Base-by-base conservation (phyloP, 2,888 invertebrate genomes). In the Cryptocephalus primarius region DNA sequence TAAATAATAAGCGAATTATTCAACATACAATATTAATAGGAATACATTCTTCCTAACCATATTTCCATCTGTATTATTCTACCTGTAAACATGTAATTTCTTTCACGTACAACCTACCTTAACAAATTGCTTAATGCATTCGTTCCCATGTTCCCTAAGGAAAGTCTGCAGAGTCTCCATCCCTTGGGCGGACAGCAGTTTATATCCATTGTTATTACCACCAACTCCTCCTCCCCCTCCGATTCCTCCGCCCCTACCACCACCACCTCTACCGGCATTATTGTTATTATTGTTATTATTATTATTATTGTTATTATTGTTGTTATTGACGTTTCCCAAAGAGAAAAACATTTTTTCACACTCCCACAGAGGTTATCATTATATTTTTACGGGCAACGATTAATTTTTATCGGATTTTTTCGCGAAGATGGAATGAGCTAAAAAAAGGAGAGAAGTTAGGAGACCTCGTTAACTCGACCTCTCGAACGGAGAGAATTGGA, bases 121-220 rank as follows among this genome's bases (percentile, higher is more conserved):
- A 63, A 81, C 76, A 60, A 81, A 79, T 67, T 80, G 79, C 39
- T 77, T 72, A 52, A 82, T 77, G 62, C 79, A 81, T 51, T 78
- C 78, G 48, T 80, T 77, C 34, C 81, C 80, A 61, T 82, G 80
- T 53, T 81, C 79, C 55, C 77, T 63, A 43, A 82, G 71, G 68
- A 82, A 79, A 42, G 72, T 70, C 65, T 80, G 79, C 53, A 82
- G 69, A 1, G 79, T 79, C 55, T 78, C 73, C 65, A 79, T 75
- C 10, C 79, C 79, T 48, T 75, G 76, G 9, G 77, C 74, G 2
- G 80, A 77, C 56, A 80, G 67, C 55, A 72, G 56, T 45, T 68
- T 70, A 64, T 78, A 78, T 39, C 79, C 79, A 62, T 74, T 74
- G 53, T 75, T 74, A 55, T 75, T 76, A 58, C 69, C 72, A 48